Evolutionary conservation across 2,888 invertebrate genomes (phyloP).

Genomic region (Agonum fuliginosum): DNA sequence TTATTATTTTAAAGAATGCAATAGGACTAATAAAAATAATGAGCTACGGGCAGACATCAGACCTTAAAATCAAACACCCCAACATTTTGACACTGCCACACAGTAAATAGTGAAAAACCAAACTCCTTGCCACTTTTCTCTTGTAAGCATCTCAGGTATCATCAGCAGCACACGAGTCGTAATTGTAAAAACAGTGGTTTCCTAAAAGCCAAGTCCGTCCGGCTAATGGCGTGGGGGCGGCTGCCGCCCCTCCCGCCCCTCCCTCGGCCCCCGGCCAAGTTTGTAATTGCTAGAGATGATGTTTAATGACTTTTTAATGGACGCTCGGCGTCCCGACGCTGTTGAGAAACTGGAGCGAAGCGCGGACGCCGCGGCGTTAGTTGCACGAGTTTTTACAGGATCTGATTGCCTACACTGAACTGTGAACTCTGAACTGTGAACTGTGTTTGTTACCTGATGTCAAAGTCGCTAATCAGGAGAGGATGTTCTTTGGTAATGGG

Average conservation of each 20-base stretch:
- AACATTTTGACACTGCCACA: too few relatives aligned
- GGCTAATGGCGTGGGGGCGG: conserved; percentile 19
- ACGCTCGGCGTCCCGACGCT: conserved; percentile 68
- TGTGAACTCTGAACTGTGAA: too few relatives aligned
- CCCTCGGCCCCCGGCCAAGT: conserved; percentile 68
- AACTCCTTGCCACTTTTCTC: too few relatives aligned
- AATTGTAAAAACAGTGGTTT: conserved; percentile 53
- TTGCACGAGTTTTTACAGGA: conserved; percentile 61
- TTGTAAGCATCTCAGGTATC: too few relatives aligned
- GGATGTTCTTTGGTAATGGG: too few relatives aligned
- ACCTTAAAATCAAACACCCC: too few relatives aligned
- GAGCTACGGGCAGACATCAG: too few relatives aligned
- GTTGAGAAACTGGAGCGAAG: conserved; percentile 60
- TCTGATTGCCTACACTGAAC: background rate
- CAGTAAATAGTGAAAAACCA: too few relatives aligned
- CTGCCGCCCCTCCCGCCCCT: conserved; percentile 60
- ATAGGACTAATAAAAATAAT: too few relatives aligned
- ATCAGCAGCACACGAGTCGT: too few relatives aligned
- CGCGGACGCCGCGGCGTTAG: conserved; percentile 63
- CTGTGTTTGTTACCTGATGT: background rate
- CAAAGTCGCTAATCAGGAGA: too few relatives aligned
- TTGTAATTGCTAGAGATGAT: conserved; percentile 80
- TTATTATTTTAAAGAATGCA: too few relatives aligned
- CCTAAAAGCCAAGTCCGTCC: conserved; percentile 48
- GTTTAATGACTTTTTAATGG: conserved; percentile 83